Base-by-base conservation (phyloP, 2,113 vertebrate species). In the Oncorhynchus tshawytscha region DNA sequence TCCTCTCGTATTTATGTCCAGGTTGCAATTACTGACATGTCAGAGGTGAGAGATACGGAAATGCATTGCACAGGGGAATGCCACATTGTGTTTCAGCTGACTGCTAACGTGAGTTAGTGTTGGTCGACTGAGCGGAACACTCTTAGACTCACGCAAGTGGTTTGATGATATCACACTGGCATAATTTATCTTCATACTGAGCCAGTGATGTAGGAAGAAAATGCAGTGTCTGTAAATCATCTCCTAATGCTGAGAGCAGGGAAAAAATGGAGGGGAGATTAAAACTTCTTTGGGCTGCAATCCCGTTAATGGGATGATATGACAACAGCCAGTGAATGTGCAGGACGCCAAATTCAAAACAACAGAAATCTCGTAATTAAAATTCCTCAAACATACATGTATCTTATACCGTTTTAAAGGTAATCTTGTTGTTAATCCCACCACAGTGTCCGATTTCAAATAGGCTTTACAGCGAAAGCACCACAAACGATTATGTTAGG, bases 91-190 rank as follows among this genome's bases (percentile, higher is more conserved):
- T 77, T 83, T 81, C 39, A 65, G 67, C 72, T 71, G 74, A 71
- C 27, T 69, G 67, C 78, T 74, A 76, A 85, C 78, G 73, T 62
- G 76, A 77, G 73, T 70, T 20, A 25, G 62, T 45, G 71, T 73
- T 62, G 70, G 65, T 48, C 70, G 77, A 81, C 74, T 71, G 77
- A 81, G 72, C 64, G 77, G 72, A 62, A 75, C 45, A 76, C 71
- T 81, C 39, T 34, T 24, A 68, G 78, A 25, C 75, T 65, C 51
- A 73, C 70, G 29, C 77, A 68, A 67, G 74, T 18, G 70, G 70
- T 67, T 67, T 70, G 71, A 75, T 71, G 73, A 73, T 65, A 72
- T 76, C 16, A 24, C 75, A 76, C 54, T 82, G 84, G 51, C 79
- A 64, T 27, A 39, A 8, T 18, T 76, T 70, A 71, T 48, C 45